Base-by-base conservation (phyloP, 1,140 invertebrate species). In the Sminthurides bifidus region DNA sequence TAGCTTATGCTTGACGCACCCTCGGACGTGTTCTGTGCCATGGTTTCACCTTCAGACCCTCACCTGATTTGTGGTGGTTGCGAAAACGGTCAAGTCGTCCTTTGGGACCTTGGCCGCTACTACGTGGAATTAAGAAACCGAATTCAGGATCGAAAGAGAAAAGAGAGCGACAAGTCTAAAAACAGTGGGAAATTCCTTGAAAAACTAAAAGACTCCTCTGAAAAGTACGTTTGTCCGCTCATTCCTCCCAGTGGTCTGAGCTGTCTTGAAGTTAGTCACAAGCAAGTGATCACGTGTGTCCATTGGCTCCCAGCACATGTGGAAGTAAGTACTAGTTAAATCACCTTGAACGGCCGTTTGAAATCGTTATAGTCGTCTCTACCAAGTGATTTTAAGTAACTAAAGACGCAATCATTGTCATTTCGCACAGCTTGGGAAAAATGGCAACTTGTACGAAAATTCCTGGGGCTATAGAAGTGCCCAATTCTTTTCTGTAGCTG, bases 11-110 rank as follows among this genome's bases (percentile, higher is more conserved):
- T 76, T 30, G 73, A 76, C 62, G 70, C 72, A 12, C 73, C 73
- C 27, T 71, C 72, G 57, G 74, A 76, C 59, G 69, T 76, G 27
- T 64, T 68, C 45, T 68, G 68, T 37, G 72, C 75, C 59, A 64
- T 70, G 54, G 73, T 75, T 48, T 71, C 67, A 63, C 72, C 73
- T 2, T 66, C 69, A 0, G 69, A 73, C 52, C 69, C 72, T 3
- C 69, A 74, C 59, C 65, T 73, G 10, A 65, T 76, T 2, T 70
- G 65, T 51, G 75, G 73, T 30, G 75, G 75, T n/a, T 75, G 73
- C 65, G 67, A 71, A 24, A 75, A 73, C 67, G 75, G 75, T 10
- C 73, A 75, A 61, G 65, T 77, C 15, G 69, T 74, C 30, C 51
- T 76, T 27, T 77, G 75, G 75, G 74, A 77, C 62, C 69, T 75